phyloP scores from a whole-genome alignment of 2,888 invertebrate genomes.

The Phyllotreta cruciferae region DNA sequence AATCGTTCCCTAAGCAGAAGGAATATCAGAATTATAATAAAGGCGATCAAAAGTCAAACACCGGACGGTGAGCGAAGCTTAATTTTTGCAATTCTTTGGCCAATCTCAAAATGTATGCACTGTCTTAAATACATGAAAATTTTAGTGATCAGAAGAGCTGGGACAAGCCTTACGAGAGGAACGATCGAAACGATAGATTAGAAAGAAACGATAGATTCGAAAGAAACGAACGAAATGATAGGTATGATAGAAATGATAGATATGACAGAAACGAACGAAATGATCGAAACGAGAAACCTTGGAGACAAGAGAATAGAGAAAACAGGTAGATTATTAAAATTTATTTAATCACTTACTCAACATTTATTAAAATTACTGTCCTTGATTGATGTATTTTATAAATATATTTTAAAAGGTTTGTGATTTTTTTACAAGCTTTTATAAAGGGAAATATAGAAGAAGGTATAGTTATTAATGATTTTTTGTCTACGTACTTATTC shows the following conservation, averaged over 20 bases:
- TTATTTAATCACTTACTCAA: slow-evolving; percentile 5
- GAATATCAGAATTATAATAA: slow-evolving; percentile 28
- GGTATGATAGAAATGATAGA: background rate
- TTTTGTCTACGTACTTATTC: background rate
- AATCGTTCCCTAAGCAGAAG: slow-evolving; percentile 34
- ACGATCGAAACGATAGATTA: slow-evolving; percentile 6
- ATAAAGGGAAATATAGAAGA: slow-evolving; percentile 27
- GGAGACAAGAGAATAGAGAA: slow-evolving; percentile 45
- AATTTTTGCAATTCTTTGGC: background rate
- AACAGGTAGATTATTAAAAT: slow-evolving; percentile 43
- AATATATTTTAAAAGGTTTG: slow-evolving; percentile 2
- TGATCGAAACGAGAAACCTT: slow-evolving; percentile 35
- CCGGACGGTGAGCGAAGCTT: slow-evolving; percentile 36
- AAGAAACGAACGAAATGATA: slow-evolving; percentile 4
- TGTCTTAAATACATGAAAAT: slow-evolving; percentile 1
- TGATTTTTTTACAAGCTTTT: slow-evolving; percentile 16
- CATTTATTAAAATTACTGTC: too few species aligned
- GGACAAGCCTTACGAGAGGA: slow-evolving; percentile 28
- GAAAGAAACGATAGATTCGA: too few species aligned
- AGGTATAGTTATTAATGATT: slow-evolving; percentile 15
- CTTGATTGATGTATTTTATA: background rate
- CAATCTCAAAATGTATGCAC: background rate
- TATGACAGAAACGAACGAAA: background rate
- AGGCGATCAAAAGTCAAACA: slow-evolving; percentile 33
- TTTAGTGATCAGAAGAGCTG: slow-evolving; percentile 34